Evolutionary conservation across 2,113 vertebrate species (phyloP).

Genomic region (Piprites chloris): DNA sequence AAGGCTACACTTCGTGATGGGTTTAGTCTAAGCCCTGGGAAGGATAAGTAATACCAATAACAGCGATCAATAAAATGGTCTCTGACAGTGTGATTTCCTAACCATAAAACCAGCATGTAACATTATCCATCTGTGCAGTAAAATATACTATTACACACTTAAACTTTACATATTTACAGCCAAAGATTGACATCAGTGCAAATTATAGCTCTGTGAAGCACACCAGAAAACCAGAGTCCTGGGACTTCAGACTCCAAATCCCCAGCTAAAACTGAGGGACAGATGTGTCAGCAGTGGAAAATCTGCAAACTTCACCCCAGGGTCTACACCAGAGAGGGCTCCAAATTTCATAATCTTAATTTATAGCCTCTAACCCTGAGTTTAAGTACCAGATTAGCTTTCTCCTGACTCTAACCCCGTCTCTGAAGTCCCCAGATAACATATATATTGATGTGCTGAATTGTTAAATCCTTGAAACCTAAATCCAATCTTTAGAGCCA

Average conservation of each 20-base stretch:
- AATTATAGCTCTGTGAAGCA: background rate
- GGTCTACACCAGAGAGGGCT: background rate
- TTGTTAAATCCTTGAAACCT: background rate
- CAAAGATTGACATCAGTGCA: background rate
- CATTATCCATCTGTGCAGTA: background rate
- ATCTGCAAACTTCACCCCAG: background rate
- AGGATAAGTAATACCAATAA: background rate
- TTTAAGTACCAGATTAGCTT: background rate
- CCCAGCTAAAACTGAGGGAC: background rate
- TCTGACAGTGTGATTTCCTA: background rate
- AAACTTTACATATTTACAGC: background rate
- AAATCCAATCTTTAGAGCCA: background rate
- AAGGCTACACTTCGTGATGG: background rate
- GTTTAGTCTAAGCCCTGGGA: background rate
- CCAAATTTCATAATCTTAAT: background rate
- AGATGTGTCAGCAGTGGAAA: accelerated
- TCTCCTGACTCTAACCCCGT: background rate
- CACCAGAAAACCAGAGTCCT: background rate
- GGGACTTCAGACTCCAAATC: background rate
- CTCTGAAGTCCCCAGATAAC: background rate
- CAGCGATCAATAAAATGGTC: background rate
- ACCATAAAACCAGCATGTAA: background rate
- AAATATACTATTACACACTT: background rate
- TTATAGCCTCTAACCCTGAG: background rate
- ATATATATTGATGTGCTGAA: background rate